Conservation (phyloP, 2,888 invertebrate species). For the Drosophila paranaensis region DNA sequence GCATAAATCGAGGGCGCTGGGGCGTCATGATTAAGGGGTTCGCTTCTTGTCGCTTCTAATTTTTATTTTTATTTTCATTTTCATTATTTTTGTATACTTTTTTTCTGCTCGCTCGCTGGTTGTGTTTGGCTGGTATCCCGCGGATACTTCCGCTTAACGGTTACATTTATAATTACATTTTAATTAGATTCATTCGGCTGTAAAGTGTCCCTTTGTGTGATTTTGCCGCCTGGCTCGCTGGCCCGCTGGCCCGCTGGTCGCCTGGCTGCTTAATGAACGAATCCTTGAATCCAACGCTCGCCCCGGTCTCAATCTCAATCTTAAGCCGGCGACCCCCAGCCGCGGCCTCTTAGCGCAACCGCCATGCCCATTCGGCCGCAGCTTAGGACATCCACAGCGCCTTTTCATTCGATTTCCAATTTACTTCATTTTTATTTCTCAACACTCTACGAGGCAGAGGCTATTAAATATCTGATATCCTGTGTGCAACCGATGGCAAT, state of each 20-base stretch:
- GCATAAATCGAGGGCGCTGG: constrained; percentile 72
- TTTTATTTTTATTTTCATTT: constrained; percentile 72
- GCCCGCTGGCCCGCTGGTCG: constrained; percentile 53
- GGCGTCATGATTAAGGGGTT: constrained; percentile 80
- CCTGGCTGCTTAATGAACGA: constrained; percentile 68
- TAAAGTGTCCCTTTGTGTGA: constrained; percentile 85
- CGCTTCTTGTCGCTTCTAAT: constrained; percentile 74
- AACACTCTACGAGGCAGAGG: constrained; percentile 1
- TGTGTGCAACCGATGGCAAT: neutral
- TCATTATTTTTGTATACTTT: constrained; percentile 63
- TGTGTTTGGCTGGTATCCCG: constrained; percentile 79
- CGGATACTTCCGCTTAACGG: constrained; percentile 84
- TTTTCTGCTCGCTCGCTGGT: constrained; percentile 20
- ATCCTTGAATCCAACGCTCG: constrained; percentile 40
- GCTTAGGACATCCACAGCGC: constrained; percentile 43
- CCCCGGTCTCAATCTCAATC: constrained; percentile 34
- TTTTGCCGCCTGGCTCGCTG: constrained; percentile 67
- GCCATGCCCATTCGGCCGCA: constrained; percentile 45
- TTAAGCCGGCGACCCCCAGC: neutral
- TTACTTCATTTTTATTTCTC: constrained; percentile 34
- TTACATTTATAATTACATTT: constrained; percentile 85
- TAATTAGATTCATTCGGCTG: constrained; percentile 85
- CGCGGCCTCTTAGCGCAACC: neutral
- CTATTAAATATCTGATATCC: neutral
- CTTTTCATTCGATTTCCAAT: constrained; percentile 76